A percentile compares a stretch with the other conserved stretches of the same genome.
Evolutionary conservation across 2,888 invertebrate genomes (phyloP).

Genomic region (Arctia plantaginis): DNA sequence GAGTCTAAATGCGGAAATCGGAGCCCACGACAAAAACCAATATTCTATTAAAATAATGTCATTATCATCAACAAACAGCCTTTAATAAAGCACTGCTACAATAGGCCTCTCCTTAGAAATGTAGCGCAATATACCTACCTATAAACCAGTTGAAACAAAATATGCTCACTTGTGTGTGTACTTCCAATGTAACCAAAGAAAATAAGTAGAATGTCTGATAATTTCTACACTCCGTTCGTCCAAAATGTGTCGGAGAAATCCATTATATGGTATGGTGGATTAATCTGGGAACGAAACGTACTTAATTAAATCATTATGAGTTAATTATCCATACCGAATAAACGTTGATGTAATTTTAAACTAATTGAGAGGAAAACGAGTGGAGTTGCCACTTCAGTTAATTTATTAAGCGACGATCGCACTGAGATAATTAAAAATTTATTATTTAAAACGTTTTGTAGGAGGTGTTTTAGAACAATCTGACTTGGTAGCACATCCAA

Average conservation of each 20-base stretch:
- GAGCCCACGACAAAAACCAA: no score
- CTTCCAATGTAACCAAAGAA: not conserved
- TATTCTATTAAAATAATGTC: no score
- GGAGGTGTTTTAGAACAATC: not conserved
- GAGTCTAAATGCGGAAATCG: no score
- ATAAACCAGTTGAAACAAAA: not conserved
- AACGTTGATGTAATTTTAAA: conserved; percentile 27
- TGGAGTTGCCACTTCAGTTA: conserved; percentile 10
- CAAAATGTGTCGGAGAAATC: not conserved
- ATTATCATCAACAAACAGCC: no score
- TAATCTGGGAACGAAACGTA: conserved; percentile 18
- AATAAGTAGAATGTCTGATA: not conserved
- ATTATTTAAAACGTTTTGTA: not conserved
- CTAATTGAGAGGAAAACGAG: conserved; percentile 23
- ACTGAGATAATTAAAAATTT: conserved; percentile 3
- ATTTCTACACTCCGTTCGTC: not conserved
- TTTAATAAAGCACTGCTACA: no score
- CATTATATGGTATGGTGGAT: not conserved
- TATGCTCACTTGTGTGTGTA: not conserved
- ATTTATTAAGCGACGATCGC: not conserved
- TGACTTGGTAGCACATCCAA: not conserved
- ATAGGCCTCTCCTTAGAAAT: no score
- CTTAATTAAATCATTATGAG: conserved; percentile 34
- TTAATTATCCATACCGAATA: conserved; percentile 35
- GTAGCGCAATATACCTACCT: not conserved